Percentiles rank a stretch among this genome's conserved stretches.
Evolutionary conservation across 2,888 invertebrate genomes (phyloP).

Genomic region (Terebella lapidaria): DNA sequence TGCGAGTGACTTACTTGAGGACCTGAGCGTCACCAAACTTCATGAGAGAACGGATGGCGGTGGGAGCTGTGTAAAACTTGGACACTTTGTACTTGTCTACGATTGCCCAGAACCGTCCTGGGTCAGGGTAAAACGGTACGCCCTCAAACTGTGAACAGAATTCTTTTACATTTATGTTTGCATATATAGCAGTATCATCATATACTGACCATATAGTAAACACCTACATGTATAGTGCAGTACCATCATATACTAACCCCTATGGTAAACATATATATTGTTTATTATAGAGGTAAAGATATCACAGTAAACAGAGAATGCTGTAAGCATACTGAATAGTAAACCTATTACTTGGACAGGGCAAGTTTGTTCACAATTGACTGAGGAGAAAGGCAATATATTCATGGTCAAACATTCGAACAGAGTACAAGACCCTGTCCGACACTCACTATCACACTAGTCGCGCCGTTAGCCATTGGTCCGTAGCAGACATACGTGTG

Average conservation of each 20-base stretch:
- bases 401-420: too few relatives aligned
- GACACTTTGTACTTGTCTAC: conserved; percentile 87
- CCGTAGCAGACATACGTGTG: conserved; percentile 73
- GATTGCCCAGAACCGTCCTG: conserved; percentile 88
- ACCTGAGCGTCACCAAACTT: conserved; percentile 85
- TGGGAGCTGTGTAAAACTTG: conserved; percentile 98
- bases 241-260: neutral
- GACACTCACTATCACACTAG: conserved; percentile 79
- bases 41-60: conserved; percentile 93
- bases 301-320: too few relatives aligned
- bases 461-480: conserved; percentile 87
- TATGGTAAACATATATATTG: too few relatives aligned
- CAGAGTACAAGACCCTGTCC: too few relatives aligned
- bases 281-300: too few relatives aligned
- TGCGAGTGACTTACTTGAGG: too few relatives aligned
- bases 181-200: neutral
- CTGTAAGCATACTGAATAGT: too few relatives aligned
- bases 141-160: conserved; percentile 68
- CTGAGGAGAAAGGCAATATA: too few relatives aligned
- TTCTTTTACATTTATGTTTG: too few relatives aligned
- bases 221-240: neutral
- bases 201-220: neutral
- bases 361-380: too few relatives aligned
- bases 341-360: too few relatives aligned
- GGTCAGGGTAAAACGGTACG: conserved; percentile 88